Base-by-base conservation (phyloP, 2,113 vertebrate genomes). In the Rutilus rutilus region DNA sequence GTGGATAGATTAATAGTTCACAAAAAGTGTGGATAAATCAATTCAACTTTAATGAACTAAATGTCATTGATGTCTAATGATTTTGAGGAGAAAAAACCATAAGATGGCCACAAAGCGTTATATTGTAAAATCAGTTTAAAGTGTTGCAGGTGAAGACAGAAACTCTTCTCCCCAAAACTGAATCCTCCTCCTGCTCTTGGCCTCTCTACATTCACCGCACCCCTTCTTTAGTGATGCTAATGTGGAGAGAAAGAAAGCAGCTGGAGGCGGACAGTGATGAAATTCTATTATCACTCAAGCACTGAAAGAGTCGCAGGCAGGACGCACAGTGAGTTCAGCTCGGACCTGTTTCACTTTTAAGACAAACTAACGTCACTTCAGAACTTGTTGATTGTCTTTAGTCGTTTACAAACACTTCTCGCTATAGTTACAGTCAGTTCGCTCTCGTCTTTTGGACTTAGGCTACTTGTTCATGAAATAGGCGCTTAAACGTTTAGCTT, bases 181-280 rank as follows among this genome's bases (percentile, higher is more conserved):
- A 78, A 23, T 82, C 86, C 65, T 62, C 83, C 65, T 74, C 86
- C 73, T 73, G 62, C 8, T 64, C 27, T 62, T 82, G 45, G 54
- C 36, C 78, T 81, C 69, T 87, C 78, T 73, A 85, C 84, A 67
- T 42, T 88, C 82, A 88, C 89, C 87, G 82, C 89, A 82, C 90
- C 90, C 88, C 85, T 83, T 84, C 89, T 85, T 87, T 88, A 89
- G 90, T 90, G 74, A 91, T 92, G 91, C 76, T 90, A 90, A 90
- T 92, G 86, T 78, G 85, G 52, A 57, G 86, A 73, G 79, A 75
- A 87, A 80, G 84, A 85, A 78, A 85, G 84, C 84, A 78, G 75
- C 76, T 78, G 84, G 60, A 85, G 84, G 84, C 84, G 84, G 84
- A 85, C 84, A 85, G 84, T 85, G 84, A 85, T 85, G 84, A 85